Evolutionary conservation across 2,888 invertebrate species (phyloP), one percentile per base, ranked within the genome.

Genomic region (Drosophila recens): DNA sequence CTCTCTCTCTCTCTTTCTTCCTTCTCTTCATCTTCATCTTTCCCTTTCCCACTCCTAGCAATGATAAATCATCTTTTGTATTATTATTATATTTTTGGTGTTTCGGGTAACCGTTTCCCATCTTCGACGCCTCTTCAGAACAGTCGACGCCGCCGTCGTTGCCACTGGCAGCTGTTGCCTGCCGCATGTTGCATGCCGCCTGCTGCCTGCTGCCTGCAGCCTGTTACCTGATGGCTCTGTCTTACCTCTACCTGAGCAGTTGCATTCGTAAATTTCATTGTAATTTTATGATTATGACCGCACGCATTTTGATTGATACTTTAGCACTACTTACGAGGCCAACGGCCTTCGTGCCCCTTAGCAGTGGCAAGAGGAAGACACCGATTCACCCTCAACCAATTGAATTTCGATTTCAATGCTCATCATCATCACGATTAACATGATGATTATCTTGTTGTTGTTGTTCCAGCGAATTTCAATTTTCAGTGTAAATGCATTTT

Each of bases 261-360:
- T 76, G 70, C 84, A 87, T 84, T 89, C 77, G 89, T 74, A 86
- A 74, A 84, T 79, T 84, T 84, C 87, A 76, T 71, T 74, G 90
- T 88, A 90, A 90, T 90, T 89, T 86, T 86, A 90, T 82, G 84
- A 84, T 88, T 86, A 88, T 82, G 70, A 67, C 89, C 74, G 84
- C 87, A 84, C 84, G 88, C 83, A 87, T 82, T 87, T 87, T 87
- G 88, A 86, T 86, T 86, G 86, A 86, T 86, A 86, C 88, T 87
- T 86, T 87, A 74, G 81, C 86, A 83, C 88, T 83, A 86, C 81
- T 86, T 83, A 77, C 30, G 72, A 75, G 83, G 80, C 76, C 81
- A 77, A 66, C 67, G 76, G 49, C 62, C 66, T 34, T 46, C 33
- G 20, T 11, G 6, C 23, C 48, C 27, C 1, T 17, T 17, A 17